Conservation (phyloP, 2,797 vertebrate genomes). For the Harpagifer antarcticus region DNA sequence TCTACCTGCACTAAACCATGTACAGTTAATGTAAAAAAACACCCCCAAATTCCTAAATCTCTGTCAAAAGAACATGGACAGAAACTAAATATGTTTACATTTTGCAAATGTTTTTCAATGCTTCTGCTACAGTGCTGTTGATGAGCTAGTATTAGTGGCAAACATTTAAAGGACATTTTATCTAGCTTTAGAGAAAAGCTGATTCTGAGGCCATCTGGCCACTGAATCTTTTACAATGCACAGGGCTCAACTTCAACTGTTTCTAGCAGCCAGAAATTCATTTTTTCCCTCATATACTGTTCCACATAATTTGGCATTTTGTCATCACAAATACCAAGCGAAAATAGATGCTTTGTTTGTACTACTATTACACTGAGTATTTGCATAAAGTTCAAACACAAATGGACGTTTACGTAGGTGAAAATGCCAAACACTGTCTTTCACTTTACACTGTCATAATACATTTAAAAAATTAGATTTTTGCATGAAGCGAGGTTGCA, state of each 20-base stretch:
- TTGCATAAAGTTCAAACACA: conserved; percentile 14
- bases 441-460: background rate
- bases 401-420: conserved; percentile 8
- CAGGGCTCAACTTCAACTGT: conserved; percentile 47
- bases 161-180: conserved; percentile 61
- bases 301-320: conserved; percentile 33
- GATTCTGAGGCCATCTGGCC: conserved; percentile 79
- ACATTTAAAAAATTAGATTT: background rate
- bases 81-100: conserved; percentile 19
- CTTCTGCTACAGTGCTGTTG: conserved; percentile 18
- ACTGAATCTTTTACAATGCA: conserved; percentile 80
- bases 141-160: conserved; percentile 25
- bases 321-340: conserved; percentile 26
- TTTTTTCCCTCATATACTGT: conserved; percentile 29
- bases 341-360: background rate
- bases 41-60: conserved; percentile 3
- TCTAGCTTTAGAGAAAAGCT: conserved; percentile 69
- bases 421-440: conserved; percentile 17
- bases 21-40: background rate
- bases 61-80: conserved; percentile 3
- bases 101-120: conserved; percentile 26
- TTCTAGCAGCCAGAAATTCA: conserved; percentile 42
- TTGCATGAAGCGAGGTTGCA: conserved; percentile 26
- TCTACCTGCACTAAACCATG: background rate
- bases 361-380: background rate